Conservation (phyloP, 2,797 vertebrate genomes). For the Diplodus puntazzo region DNA sequence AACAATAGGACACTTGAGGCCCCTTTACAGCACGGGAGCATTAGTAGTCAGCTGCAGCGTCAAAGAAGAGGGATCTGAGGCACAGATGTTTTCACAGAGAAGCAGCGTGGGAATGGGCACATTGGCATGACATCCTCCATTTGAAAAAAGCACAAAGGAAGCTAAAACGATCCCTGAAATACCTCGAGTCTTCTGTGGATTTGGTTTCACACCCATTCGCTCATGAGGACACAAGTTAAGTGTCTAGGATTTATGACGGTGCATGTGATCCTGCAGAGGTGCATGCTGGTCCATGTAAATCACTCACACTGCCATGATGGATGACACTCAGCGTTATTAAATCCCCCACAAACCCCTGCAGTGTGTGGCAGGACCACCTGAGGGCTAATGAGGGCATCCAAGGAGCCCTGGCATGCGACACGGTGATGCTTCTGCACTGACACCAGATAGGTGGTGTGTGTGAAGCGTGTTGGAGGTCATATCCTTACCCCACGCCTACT, state of each 20-base stretch:
- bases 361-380: constrained; percentile 28
- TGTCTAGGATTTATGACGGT: constrained; percentile 51
- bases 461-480: constrained; percentile 42
- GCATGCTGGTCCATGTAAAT: constrained; percentile 57
- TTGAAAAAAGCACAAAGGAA: constrained; percentile 35
- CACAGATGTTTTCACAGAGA: constrained; percentile 60
- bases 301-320: constrained; percentile 51
- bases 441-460: constrained; percentile 27
- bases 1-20: constrained; percentile 63
- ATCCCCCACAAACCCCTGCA: constrained; percentile 52
- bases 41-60: constrained; percentile 55
- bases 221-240: constrained; percentile 12
- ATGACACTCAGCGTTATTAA: constrained; percentile 70
- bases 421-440: constrained; percentile 41
- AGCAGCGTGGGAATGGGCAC: constrained; percentile 49
- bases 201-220: constrained; percentile 12
- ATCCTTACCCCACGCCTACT: constrained; percentile 23
- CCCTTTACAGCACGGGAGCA: constrained; percentile 49
- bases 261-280: constrained; percentile 49
- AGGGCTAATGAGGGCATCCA: constrained; percentile 54
- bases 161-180: constrained; percentile 41
- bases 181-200: constrained; percentile 11
- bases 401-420: constrained; percentile 21
- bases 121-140: constrained; percentile 45
- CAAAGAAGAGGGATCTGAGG: constrained; percentile 52